Base-by-base conservation (phyloP, 2,113 vertebrate genomes). In the Poicephalus gulielmi region DNA sequence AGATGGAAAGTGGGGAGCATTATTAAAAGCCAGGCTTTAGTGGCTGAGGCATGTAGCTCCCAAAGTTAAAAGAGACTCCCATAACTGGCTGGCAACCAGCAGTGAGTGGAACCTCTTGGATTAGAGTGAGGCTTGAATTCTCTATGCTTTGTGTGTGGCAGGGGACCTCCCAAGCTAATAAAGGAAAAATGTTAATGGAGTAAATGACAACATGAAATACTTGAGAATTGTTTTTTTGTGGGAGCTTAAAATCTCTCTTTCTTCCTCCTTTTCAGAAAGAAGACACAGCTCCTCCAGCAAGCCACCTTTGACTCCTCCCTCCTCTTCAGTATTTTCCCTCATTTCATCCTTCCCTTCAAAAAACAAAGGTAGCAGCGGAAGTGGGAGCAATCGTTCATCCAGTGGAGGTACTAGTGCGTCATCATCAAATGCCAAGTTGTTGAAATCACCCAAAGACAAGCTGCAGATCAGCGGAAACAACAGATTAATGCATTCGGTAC, bases 381-480 rank as follows among this genome's bases (percentile, higher is more conserved):
- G 97, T 86, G 97, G 97, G 70, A 98, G 97, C 86, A 98, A 97
- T 97, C 98, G 98, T 60, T 98, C 98, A 96, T 97, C 98, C 88
- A 96, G 98, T 80, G 98, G 98, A 93, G 97, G 97, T 92, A 97
- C 97, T 79, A 97, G 98, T 91, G 52, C 98, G 70, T 98, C 98
- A 75, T 98, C 98, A 64, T 98, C 99, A 94, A 99, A 98, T 96
- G 98, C 99, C 96, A 99, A 99, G 99, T 98, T 98, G 96, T 96
- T 98, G 94, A 99, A 99, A 98, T 98, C 98, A 95, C 98, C 99
- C 99, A 99, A 99, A 99, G 99, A 99, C 94, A 99, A 99, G 98
- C 98, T 98, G 96, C 98, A 98, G 95, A 97, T 98, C 97, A 98
- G 98, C 94, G 98, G 99, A 98, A 99, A 96, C 97, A 97, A 97